Conservation (phyloP, 2,113 vertebrate genomes). For the Cottus gobio region DNA sequence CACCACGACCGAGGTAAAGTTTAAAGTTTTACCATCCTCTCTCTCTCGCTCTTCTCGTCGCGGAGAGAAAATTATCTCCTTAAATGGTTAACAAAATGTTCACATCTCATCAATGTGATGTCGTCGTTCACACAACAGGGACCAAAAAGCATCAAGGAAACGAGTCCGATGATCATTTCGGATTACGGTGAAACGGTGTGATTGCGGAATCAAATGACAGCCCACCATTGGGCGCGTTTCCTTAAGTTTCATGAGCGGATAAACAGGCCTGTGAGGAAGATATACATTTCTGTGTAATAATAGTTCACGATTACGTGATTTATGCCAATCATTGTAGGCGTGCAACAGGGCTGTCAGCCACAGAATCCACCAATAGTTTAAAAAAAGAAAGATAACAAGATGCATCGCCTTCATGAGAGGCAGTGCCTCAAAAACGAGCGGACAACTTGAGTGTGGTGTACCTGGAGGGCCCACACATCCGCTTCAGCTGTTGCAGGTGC, state of each 20-base stretch:
- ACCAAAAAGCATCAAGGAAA: background rate
- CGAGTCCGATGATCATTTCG: background rate
- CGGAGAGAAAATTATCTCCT: slow-evolving; percentile 24
- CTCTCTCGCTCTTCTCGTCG: slow-evolving; percentile 3
- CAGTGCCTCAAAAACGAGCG: slow-evolving; percentile 9
- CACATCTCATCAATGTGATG: background rate
- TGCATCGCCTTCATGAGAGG: background rate
- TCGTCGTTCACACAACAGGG: background rate
- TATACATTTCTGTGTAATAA: background rate
- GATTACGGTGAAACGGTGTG: slow-evolving; percentile 3
- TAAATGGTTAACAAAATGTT: slow-evolving; percentile 47
- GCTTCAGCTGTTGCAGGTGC: slow-evolving; percentile 66
- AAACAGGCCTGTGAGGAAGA: background rate
- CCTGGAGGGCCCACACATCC: slow-evolving; percentile 7
- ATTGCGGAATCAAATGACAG: slow-evolving; percentile 28
- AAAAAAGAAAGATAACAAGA: too few species aligned
- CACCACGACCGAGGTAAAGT: slow-evolving; percentile 75
- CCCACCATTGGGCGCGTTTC: background rate
- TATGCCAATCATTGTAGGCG: background rate
- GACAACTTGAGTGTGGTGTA: slow-evolving; percentile 6
- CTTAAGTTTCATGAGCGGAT: slow-evolving; percentile 18
- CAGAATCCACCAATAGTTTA: background rate
- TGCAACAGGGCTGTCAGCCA: background rate
- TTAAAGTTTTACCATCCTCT: slow-evolving; percentile 55
- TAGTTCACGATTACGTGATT: background rate